Evolutionary conservation across 2,113 vertebrate species (phyloP).

Genomic region (Chaetura pelagica): DNA sequence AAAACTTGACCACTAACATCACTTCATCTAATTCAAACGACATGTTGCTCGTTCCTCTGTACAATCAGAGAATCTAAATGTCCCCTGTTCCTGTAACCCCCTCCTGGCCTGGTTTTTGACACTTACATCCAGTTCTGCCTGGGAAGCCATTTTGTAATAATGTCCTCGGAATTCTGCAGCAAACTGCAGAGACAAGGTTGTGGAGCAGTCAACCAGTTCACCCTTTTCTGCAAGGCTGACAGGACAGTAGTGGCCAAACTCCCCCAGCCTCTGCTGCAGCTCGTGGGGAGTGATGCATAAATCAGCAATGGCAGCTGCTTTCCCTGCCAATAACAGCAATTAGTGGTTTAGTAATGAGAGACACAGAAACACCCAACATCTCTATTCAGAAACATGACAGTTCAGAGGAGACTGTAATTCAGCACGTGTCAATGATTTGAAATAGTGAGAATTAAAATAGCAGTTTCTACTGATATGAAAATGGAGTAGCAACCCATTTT

Average conservation of each 20-base stretch:
- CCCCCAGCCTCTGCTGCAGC: conserved; percentile 82
- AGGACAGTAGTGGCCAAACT: conserved; percentile 90
- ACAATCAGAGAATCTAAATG: not conserved
- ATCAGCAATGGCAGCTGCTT: conserved; percentile 86
- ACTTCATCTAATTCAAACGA: not conserved
- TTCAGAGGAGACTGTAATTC: not conserved
- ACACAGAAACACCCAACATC: not conserved
- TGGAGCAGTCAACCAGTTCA: conserved; percentile 87
- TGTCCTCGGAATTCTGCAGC: conserved; percentile 85
- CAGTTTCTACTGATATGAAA: not conserved
- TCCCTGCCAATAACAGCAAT: conserved; percentile 74
- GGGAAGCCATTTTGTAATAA: conserved; percentile 91
- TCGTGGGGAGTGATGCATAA: conserved; percentile 88
- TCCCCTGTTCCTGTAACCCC: not conserved
- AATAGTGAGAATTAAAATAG: not conserved
- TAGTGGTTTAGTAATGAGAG: not conserved
- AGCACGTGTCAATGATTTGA: not conserved
- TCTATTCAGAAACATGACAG: not conserved
- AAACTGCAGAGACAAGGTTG: conserved; percentile 75
- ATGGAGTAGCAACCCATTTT: not conserved
- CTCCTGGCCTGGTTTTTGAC: not conserved
- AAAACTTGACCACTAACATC: not conserved
- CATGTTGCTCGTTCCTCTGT: not conserved
- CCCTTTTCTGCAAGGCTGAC: conserved; percentile 87
- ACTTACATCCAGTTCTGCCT: conserved; percentile 85